Percentiles rank a stretch among this genome's conserved stretches.
Conservation (phyloP, 2,113 vertebrate species). For the Aegotheles bennettii region DNA sequence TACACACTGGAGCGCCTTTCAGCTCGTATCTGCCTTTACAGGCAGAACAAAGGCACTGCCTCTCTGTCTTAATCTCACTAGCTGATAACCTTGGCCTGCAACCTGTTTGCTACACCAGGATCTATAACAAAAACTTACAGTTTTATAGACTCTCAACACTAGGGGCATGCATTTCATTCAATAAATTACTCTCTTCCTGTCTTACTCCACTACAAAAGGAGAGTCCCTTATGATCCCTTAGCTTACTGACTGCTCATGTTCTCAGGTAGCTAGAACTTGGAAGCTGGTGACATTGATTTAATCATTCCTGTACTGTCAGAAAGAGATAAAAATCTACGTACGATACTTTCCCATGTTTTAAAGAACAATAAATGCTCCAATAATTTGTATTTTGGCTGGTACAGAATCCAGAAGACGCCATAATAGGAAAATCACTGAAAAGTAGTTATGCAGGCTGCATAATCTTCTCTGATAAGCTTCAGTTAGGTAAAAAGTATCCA, state of each 20-base stretch:
- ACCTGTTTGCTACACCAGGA: background rate
- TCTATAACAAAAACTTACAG: background rate
- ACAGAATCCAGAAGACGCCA: background rate
- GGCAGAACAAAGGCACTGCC: background rate
- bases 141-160: background rate
- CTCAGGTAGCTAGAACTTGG: background rate
- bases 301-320: background rate
- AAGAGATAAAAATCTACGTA: background rate
- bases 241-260: background rate
- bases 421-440: background rate
- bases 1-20: rapidly evolving
- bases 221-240: background rate
- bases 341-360: background rate
- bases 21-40: background rate
- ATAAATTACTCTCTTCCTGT: background rate
- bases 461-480: background rate
- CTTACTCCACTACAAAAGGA: background rate
- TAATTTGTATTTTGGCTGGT: background rate
- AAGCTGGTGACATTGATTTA: background rate
- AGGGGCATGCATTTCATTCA: background rate
- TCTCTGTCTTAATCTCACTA: background rate
- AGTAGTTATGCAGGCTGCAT: background rate
- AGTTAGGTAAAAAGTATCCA: background rate
- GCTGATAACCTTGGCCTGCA: background rate
- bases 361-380: background rate